phyloP scores from a whole-genome alignment of 2,113 vertebrate genomes.

The Uropsilus gracilis region DNA sequence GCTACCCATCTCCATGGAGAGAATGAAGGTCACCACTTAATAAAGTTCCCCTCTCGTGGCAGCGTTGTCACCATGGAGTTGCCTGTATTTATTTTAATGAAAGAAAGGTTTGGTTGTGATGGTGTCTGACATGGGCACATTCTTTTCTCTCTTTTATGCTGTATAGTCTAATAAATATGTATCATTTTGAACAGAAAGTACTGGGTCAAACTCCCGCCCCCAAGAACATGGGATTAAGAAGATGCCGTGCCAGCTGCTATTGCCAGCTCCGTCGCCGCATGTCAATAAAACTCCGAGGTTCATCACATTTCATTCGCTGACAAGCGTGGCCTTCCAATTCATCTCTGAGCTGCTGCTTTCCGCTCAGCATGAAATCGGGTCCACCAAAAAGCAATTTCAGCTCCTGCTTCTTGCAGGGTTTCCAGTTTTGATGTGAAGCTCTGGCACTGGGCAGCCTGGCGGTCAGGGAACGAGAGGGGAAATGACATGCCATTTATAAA shows the following conservation, averaged over 20 bases:
- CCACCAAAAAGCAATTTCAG: slow-evolving; percentile 77
- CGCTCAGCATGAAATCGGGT: slow-evolving; percentile 78
- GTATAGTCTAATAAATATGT: slow-evolving; percentile 81
- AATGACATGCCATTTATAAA: not conserved
- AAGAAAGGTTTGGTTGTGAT: slow-evolving; percentile 51
- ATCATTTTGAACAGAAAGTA: slow-evolving; percentile 64
- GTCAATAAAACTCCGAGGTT: slow-evolving; percentile 71
- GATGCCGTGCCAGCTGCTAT: slow-evolving; percentile 53
- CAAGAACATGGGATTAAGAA: slow-evolving; percentile 62
- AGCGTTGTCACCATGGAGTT: not conserved
- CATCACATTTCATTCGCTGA: slow-evolving; percentile 81
- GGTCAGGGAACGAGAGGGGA: slow-evolving; percentile 2
- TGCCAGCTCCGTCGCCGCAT: not conserved
- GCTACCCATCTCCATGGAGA: not conserved
- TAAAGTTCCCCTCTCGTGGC: not conserved
- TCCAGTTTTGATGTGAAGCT: slow-evolving; percentile 61
- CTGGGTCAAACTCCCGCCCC: slow-evolving; percentile 78
- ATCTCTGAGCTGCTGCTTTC: slow-evolving; percentile 29
- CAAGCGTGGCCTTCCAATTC: slow-evolving; percentile 82
- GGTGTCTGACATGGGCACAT: slow-evolving; percentile 45
- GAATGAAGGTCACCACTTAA: not conserved
- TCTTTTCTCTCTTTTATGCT: slow-evolving; percentile 51
- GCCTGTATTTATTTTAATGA: slow-evolving; percentile 69
- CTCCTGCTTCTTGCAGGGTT: slow-evolving; percentile 13
- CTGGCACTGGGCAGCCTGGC: not conserved